Conservation (phyloP, 2,113 vertebrate species). For the Rhea pennata region DNA sequence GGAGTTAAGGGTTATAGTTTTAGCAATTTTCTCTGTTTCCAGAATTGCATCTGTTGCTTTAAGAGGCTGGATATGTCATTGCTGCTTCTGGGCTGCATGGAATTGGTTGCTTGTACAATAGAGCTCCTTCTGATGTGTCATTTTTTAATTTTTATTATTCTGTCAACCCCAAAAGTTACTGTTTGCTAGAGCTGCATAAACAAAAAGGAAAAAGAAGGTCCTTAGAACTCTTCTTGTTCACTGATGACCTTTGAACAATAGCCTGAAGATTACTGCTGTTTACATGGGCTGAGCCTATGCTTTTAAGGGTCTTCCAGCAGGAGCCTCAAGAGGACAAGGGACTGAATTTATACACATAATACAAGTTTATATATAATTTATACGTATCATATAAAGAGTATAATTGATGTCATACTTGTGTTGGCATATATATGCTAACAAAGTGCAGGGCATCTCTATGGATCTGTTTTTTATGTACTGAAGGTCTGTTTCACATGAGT, state of each 20-base stretch:
- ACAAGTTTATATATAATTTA: not conserved
- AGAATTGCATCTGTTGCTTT: not conserved
- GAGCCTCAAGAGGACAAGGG: not conserved
- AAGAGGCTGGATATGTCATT: not conserved
- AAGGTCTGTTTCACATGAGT: not conserved
- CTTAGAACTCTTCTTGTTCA: not conserved
- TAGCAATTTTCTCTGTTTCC: not conserved
- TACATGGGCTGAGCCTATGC: not conserved
- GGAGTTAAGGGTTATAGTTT: not conserved
- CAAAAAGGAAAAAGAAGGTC: not conserved
- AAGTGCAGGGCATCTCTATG: not conserved
- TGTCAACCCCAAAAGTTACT: not conserved
- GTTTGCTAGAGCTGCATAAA: not conserved
- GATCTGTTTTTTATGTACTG: rapidly evolving
- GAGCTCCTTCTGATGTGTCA: not conserved
- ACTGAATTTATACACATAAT: not conserved
- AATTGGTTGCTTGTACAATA: not conserved
- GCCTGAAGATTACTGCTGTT: not conserved
- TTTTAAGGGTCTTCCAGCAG: not conserved
- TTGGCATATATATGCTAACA: rapidly evolving
- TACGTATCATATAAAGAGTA: rapidly evolving
- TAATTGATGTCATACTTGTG: not conserved
- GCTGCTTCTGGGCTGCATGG: not conserved
- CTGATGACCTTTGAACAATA: not conserved
- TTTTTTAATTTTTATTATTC: not conserved